Evolutionary conservation across 2,797 vertebrate genomes (phyloP), one percentile per base, ranked within the genome.

Genomic region (Perodicticus potto): DNA sequence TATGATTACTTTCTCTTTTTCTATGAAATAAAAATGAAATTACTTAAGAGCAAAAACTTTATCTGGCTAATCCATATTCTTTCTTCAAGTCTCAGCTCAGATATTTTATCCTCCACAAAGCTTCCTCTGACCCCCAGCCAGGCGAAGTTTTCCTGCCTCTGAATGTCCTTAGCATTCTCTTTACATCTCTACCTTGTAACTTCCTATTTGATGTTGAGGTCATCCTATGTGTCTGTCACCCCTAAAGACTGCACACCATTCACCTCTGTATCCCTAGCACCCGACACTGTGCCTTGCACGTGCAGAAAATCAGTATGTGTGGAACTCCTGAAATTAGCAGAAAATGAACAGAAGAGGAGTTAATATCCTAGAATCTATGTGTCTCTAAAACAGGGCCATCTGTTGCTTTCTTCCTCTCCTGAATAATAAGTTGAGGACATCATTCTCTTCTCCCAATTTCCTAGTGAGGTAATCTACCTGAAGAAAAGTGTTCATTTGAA

Each of bases 1-100:
- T 8, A 12, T 40, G 34, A 40, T 74, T 78, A 73, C 34, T 86
- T 86, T 81, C 55, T 83, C 40, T 95, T 92, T 86, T 59, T 72
- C 34, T n/a, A 17, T 63, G 59, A 80, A 95, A 57, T 53, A 65
- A 93, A 53, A 95, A 29, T 49, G 5, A 97, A 89, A 86, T 57
- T 65, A 73, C 34, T 83, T 67, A 67, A 70, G 11, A 67, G 73
- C 22, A 5, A 29, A 77, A 32, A 88, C 19, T 25, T 76, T 78
- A 72, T 57, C 63, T 49, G 45, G 22, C 23, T 83, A 65, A 81
- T 34, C 77, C 53, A 9, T 16, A 86, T 4, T 37, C 40, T 67
- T 74, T 29, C 69, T 55, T 78, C 57, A 59, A 22, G 0, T 70
- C 82, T 96, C 81, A 83, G 53, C 23, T 76, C 25, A 61, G 69